Conservation (phyloP, 2,888 invertebrate genomes). For the Rotaria sp. region DNA sequence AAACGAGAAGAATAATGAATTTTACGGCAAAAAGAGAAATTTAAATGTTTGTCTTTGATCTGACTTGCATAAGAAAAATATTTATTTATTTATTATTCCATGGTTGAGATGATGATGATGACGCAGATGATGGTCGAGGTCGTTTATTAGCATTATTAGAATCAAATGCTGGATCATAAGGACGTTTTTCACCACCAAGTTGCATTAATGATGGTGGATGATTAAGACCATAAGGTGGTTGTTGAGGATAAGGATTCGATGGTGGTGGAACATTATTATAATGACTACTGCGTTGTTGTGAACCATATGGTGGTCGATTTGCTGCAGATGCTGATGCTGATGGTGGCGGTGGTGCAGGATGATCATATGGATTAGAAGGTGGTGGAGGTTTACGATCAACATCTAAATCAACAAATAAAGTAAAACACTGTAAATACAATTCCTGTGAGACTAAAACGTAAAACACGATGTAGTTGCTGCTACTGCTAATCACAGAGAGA, state of each 20-base stretch:
- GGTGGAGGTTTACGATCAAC: background rate
- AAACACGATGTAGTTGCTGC: too few species aligned
- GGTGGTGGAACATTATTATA: background rate
- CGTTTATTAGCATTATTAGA: background rate
- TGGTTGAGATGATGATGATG: background rate
- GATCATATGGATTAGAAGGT: background rate
- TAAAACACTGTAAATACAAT: too few species aligned
- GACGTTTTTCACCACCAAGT: background rate
- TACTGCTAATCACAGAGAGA: too few species aligned
- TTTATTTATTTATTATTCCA: background rate
- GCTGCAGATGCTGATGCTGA: background rate
- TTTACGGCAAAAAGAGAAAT: background rate
- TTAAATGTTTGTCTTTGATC: background rate
- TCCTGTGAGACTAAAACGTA: too few species aligned
- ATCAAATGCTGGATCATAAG: background rate
- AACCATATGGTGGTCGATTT: background rate
- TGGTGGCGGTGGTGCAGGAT: background rate
- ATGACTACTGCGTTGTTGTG: background rate
- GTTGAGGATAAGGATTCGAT: background rate
- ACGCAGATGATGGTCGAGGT: background rate
- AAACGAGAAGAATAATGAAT: background rate
- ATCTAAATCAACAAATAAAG: background rate
- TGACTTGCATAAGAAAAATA: background rate
- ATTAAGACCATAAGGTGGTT: background rate
- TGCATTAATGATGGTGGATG: background rate